These are phyloP conservation scores for Papilio dardanus DNA, from an alignment of 1,140 invertebrate species.

Conservation along the genomic window DNA sequence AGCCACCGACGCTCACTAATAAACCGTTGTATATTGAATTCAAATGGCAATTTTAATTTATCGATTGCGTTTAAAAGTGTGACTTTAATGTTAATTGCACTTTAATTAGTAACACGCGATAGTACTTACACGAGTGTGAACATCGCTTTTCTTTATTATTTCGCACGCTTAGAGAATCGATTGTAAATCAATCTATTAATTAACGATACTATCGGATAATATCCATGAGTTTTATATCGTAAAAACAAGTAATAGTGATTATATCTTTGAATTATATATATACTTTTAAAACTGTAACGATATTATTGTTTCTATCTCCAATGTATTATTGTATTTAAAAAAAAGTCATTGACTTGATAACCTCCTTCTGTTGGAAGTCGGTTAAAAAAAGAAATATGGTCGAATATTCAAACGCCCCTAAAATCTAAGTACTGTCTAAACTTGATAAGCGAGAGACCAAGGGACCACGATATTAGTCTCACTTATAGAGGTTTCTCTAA, in stretches of 20 bases:
- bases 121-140: not conserved
- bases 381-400: too few relatives aligned
- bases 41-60: slow-evolving; percentile 8
- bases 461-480: too few relatives aligned
- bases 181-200: slow-evolving; percentile 12
- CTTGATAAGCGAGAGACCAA: too few relatives aligned
- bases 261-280: not conserved
- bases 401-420: too few relatives aligned
- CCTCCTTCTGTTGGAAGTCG: too few relatives aligned
- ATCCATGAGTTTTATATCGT: not conserved
- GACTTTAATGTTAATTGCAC: slow-evolving; percentile 4
- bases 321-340: too few relatives aligned
- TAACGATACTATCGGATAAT: not conserved
- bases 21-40: not conserved
- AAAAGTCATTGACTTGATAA: too few relatives aligned
- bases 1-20: too few relatives aligned
- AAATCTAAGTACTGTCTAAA: too few relatives aligned
- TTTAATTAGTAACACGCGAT: slow-evolving; percentile 7
- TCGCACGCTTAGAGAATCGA: slow-evolving; percentile 12
- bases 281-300: not conserved
- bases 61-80: not conserved
- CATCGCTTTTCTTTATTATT: slow-evolving; percentile 3
- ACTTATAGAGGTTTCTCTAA: too few relatives aligned
- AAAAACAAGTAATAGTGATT: not conserved
- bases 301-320: too few relatives aligned